phyloP scores from a whole-genome alignment of 2,888 invertebrate genomes.

The Scrobipalpa costella region DNA sequence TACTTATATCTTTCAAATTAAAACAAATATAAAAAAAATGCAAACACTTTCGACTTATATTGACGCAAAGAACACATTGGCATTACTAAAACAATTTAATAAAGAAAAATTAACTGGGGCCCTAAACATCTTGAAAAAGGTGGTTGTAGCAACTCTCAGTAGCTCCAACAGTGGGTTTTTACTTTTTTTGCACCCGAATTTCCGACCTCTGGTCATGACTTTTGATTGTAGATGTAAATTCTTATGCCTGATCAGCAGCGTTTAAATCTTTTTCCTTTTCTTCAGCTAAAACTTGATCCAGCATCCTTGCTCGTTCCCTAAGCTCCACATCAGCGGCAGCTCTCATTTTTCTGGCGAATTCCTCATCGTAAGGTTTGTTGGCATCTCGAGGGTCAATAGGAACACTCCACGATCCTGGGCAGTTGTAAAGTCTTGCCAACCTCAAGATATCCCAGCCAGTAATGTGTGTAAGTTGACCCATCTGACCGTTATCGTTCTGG shows the following conservation, averaged over 20 bases:
- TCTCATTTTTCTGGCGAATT: background rate
- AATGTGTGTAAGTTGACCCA: conserved; percentile 28
- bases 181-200: too few species aligned
- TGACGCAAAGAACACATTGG: too few species aligned
- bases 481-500: conserved; percentile 26
- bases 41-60: too few species aligned
- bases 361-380: background rate
- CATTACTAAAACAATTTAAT: too few species aligned
- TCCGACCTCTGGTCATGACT: too few species aligned
- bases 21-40: too few species aligned
- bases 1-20: too few species aligned
- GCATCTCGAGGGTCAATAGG: background rate
- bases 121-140: too few species aligned
- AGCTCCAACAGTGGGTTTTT: too few species aligned
- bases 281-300: background rate
- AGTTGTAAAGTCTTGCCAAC: conserved; percentile 31
- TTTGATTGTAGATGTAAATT: background rate
- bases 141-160: too few species aligned
- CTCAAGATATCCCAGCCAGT: conserved; percentile 19
- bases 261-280: background rate
- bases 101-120: too few species aligned
- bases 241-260: background rate
- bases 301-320: background rate
- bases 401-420: conserved; percentile 33
- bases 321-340: background rate